Base-by-base conservation (phyloP, 2,888 invertebrate genomes). In the Eristalinus sepulchralis region DNA sequence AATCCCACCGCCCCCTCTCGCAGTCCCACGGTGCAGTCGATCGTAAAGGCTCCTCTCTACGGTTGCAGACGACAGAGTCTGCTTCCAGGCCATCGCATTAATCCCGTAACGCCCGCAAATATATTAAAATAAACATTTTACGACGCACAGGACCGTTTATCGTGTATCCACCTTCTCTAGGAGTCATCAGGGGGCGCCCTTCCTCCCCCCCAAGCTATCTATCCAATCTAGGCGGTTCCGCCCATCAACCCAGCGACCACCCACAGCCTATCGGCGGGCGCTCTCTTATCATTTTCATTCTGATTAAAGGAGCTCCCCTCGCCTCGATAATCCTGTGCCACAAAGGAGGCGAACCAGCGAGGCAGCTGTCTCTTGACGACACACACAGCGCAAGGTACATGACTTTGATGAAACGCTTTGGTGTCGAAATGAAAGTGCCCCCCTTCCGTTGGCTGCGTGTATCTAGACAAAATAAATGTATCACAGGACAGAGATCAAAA, bases 61-160 rank as follows among this genome's bases (percentile, higher is more conserved):
- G 47, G 2, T 27, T 5, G 27, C 5, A 2, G 27, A 27, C 13
- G 22, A 17, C n/a, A 27, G 60, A 47, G 27, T 34, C 62, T 70
- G 11, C 68, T 72, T 63, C 72, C 55, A 57, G 53, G 71, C 59
- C 72, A 72, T 73, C 77, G 17, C 72, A 67, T 73, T 73, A 76
- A 80, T 66, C 68, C 84, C 57, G n/a, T 13, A 53, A 55, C 47
- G 68, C 47, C 68, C 68, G 62, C 64, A 68, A 73, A 64, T 76
- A 81, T 47, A 47, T 81, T 81, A 72, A 81, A 85, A 81, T 81
- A 80, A 84, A 84, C 80, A 85, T 84, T 84, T 84, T 76, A 84
- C 39, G 71, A 77, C 70, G 68, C 80, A 60, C 66, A 75, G 70
- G 60, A 47, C 34, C 36, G 68, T 39, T 33, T 72, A 72, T 47